Evolutionary conservation across 2,797 vertebrate species (phyloP).

Genomic region (Allenopithecus nigroviridis): DNA sequence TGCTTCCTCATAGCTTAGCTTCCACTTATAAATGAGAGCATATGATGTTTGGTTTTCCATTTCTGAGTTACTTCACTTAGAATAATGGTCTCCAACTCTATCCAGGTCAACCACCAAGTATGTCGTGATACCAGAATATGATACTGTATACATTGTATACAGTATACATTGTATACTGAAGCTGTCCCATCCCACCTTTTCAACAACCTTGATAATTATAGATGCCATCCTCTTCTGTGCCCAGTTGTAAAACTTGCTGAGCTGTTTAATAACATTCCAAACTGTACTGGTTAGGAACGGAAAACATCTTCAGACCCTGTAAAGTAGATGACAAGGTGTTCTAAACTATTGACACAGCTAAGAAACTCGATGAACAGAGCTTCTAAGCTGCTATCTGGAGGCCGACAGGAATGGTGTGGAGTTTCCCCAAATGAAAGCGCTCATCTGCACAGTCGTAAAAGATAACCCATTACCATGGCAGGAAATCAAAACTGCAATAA

Average conservation of each 20-base stretch:
- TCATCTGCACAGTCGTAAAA: conserved; percentile 55
- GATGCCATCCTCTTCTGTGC: neutral
- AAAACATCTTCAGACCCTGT: conserved; percentile 39
- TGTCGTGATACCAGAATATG: neutral
- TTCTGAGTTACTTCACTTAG: neutral
- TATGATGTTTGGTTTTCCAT: neutral
- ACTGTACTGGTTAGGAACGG: neutral
- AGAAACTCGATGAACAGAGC: conserved; percentile 1
- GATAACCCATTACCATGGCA: conserved; percentile 61
- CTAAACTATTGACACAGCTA: conserved; percentile 45
- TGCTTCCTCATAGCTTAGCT: neutral
- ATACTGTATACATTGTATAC: neutral
- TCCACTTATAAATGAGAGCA: neutral
- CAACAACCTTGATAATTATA: neutral
- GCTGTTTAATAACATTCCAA: neutral
- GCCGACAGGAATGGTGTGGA: conserved; percentile 2
- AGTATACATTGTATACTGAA: neutral
- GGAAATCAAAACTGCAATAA: conserved; percentile 71
- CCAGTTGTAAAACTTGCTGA: conserved; percentile 1
- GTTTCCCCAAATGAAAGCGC: conserved; percentile 59
- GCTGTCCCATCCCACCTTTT: neutral
- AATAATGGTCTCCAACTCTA: neutral
- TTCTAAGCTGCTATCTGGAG: conserved; percentile 49
- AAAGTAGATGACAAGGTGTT: conserved; percentile 52
- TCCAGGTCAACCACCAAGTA: neutral